Evolutionary conservation across 2,888 invertebrate genomes (phyloP), one percentile per base, ranked within the genome.

Genomic region (Chorisops tibialis): DNA sequence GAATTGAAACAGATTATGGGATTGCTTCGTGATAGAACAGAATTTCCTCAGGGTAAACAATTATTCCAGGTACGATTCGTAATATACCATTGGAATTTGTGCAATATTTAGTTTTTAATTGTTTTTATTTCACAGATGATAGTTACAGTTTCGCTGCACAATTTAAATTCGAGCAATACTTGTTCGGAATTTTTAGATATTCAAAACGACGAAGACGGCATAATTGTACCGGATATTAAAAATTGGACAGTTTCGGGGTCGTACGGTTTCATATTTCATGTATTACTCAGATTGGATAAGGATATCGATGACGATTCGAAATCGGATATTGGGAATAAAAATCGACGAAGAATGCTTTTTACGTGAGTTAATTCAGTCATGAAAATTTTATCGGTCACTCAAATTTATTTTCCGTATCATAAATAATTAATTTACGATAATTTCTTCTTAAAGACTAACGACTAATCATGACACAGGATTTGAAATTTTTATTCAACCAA

Each of bases 191-290:
- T 81, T 71, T 81, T 83, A 65, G 79, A 80, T 67, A 75, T 84
- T 12, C 79, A 79, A 68, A 76, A 70, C 64, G 72, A 71, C 37
- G 71, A 71, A 67, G 81, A 81, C 69, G 83, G 83, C 21, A 81
- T 85, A 51, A 71, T 74, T n/a, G 78, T 84, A 43, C 81, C 83
- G 1, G 80, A 81, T 45, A 80, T 84, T 37, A 77, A 79, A 54
- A 81, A 81, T 70, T 85, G 84, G 84, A 80, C 81, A 5, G 81
- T 83, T 62, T 79, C 81, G 12, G 78, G 80, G 1, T 73, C 79
- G 2, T 80, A 79, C 69, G 83, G 84, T n/a, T 83, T 85, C 69
- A 79, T 81, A 24, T 83, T 85, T 68, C 83, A 84, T 69, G 77
- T 81, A 30, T 81, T 85, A 76, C 67, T 85, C 7, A 79, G 82